Base-by-base conservation (phyloP, 2,113 vertebrate genomes). In the Nothocercus nigrocapillus region DNA sequence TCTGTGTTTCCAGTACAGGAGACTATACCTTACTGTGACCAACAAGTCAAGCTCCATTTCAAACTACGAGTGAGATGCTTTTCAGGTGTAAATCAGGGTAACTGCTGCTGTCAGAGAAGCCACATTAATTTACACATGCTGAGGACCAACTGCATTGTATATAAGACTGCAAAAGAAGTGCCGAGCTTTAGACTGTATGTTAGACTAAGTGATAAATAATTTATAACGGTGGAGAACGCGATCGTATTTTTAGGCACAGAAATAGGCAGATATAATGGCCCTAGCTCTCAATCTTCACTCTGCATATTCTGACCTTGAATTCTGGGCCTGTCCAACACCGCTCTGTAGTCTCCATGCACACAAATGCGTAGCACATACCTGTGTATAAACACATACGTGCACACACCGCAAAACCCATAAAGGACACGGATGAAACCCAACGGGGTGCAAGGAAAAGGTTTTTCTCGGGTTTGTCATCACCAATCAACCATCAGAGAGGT, bases 191-290 rank as follows among this genome's bases (percentile, higher is more conserved):
- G 75, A 54, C 54, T 40, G 38, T 21, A 45, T 56, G 51, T 80
- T 54, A 78, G 42, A 83, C 40, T n/a, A 64, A 63, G 68, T 8
- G 25, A 88, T 91, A 93, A 91, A 88, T 90, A 80, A 88, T 64
- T 89, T 44, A 75, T 56, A 59, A 68, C 3, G 19, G 47, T 51
- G 64, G 64, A 63, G 64, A 95, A 88, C 74, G 64, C 21, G 44
- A 91, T 51, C 8, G 0, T 30, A 45, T 77, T 87, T 90, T 89
- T 58, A 91, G 74, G 81, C 62, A 58, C 5, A 75, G 69, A 93
- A 96, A 88, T 74, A 95, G 3, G 42, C 73, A 95, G 79, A 70
- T 74, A 62, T 22, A 89, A 87, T 0, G 0, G 63, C 47, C 38
- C 38, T 83, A 88, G 73, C 85, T 76, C 67, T 85, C 88, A 90